Base-by-base conservation (phyloP, 2,888 invertebrate species). In the Dynastes grantii region DNA sequence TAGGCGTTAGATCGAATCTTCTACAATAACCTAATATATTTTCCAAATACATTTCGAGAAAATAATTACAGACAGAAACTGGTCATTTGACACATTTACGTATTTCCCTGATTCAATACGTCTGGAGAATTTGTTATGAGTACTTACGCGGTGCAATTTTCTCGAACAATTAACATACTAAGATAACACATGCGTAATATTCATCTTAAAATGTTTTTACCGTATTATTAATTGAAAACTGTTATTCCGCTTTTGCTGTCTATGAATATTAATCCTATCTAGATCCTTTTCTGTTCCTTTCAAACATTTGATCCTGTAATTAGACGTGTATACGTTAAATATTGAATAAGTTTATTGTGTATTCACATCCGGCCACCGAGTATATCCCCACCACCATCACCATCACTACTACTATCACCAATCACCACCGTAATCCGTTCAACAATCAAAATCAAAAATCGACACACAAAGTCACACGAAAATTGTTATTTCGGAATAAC, bases 321-420 rank as follows among this genome's bases (percentile, higher is more conserved):
- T 67, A 22, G 6, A 65, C 8, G 22, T 45, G 8, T 22, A 13
- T 49, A 27, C 67, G 1, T 45, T 49, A 22, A 16, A 67, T 67
- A 67, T 22, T 67, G 45, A 67, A 67, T 67, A 67, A 55, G 51
- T 71, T 55, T 71, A 58, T 73, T 73, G 55, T 58, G 58, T 55
- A 73, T 73, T 73, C 55, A 58, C 58, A 73, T 58, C 40, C 58
- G 55, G 58, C 55, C 73, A 58, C 37, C 53, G 70, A 53, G 29
- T 53, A 40, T 29, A 70, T 53, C 32, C 58, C 40, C 1, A 29
- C 53, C 29, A 71, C 73, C 58, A 49, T 22, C 16, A 73, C 40
- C 40, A 58, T 58, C 37, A 58, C 40, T 16, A 73, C 58, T 9
- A 71, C n/a, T 58, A 40, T 53, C 40, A 73, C 8, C 49, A 55